A percentile compares a stretch with the other conserved stretches of the same genome.
phyloP scores from a whole-genome alignment of 1,140 invertebrate species.

The Berghia stephanieae region DNA sequence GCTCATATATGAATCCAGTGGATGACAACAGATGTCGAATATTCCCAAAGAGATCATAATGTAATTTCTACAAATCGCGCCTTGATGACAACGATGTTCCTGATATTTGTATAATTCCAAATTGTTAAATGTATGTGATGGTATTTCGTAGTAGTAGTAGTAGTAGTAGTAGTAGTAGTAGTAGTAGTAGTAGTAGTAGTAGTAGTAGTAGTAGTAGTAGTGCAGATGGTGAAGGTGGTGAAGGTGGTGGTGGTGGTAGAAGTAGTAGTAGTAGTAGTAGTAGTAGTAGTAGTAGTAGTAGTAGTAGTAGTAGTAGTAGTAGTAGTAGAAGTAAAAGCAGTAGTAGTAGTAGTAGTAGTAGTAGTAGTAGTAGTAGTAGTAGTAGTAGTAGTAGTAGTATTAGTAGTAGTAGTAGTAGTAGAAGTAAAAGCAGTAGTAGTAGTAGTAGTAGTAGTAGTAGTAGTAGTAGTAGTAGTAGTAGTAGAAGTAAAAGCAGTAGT shows the following conservation, averaged over 20 bases:
- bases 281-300: constrained; percentile 8
- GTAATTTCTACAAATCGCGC: too few species aligned
- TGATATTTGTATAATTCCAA: too few species aligned
- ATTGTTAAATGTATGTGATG: too few species aligned
- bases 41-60: too few species aligned
- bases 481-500: too few species aligned
- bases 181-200: constrained; percentile 21
- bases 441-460: constrained; percentile 7
- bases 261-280: constrained; percentile 6
- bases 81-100: too few species aligned
- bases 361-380: constrained; percentile 7
- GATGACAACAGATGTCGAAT: constrained; percentile 37
- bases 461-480: constrained; percentile 8
- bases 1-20: constrained; percentile 41
- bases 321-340: too few species aligned
- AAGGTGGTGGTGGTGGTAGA: too few species aligned
- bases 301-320: constrained; percentile 3
- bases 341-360: constrained; percentile 3
- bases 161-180: constrained; percentile 10
- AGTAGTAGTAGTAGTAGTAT: too few species aligned
- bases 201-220: constrained; percentile 26
- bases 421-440: too few species aligned
- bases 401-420: too few species aligned
- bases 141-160: too few species aligned
- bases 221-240: background rate